Evolutionary conservation across 2,888 invertebrate genomes (phyloP).

Genomic region (Margaritifera margaritifera): DNA sequence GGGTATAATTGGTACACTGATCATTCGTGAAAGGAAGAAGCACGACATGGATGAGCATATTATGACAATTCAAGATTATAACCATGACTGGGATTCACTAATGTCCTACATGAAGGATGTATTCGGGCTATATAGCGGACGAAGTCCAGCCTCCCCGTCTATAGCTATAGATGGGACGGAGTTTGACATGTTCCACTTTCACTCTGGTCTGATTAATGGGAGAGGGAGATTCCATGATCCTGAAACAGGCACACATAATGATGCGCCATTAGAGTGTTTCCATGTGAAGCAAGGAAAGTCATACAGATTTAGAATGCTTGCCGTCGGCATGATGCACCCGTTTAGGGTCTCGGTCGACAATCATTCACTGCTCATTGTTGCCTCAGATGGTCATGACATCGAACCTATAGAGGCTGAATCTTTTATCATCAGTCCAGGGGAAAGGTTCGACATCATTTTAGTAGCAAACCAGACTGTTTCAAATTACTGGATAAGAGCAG

Average conservation of each 20-base stretch:
- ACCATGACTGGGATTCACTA: constrained; percentile 18
- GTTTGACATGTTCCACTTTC: constrained; percentile 15
- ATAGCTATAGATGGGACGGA: constrained; percentile 13
- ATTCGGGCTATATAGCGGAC: constrained; percentile 3
- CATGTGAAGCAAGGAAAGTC: constrained; percentile 21
- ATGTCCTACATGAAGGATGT: background rate
- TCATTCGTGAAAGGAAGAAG: constrained; percentile 28
- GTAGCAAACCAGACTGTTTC: constrained; percentile 35
- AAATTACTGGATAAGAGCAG: constrained; percentile 60
- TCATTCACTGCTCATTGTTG: constrained; percentile 47
- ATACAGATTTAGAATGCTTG: constrained; percentile 55
- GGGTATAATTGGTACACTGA: constrained; percentile 44
- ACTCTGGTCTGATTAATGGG: constrained; percentile 50
- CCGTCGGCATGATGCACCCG: constrained; percentile 42
- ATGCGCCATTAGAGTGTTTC: constrained; percentile 36
- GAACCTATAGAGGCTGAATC: constrained; percentile 40
- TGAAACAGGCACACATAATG: constrained; percentile 14
- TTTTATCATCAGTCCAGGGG: constrained; percentile 55
- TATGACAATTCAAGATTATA: constrained; percentile 37
- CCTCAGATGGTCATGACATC: constrained; percentile 50
- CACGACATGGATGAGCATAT: constrained; percentile 17
- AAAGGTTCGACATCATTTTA: constrained; percentile 58
- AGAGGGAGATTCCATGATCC: constrained; percentile 35
- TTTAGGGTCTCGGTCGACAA: constrained; percentile 53
- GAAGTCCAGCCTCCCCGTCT: background rate